Conservation (phyloP, 2,113 vertebrate genomes). For the Lampris incognitus region DNA sequence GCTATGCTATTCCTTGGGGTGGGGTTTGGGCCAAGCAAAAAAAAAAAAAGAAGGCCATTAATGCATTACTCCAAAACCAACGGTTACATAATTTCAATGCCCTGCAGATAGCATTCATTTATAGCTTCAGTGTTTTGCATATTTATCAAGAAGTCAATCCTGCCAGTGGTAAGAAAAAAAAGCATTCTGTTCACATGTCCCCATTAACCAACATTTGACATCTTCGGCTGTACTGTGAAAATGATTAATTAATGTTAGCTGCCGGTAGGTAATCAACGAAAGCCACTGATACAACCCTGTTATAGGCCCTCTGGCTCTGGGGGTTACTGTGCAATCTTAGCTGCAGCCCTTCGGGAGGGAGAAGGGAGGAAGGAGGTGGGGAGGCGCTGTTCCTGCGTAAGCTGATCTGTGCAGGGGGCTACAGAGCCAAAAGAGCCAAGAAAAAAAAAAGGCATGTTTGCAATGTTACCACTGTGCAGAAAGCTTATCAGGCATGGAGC, state of each 20-base stretch:
- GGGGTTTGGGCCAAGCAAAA: conserved; percentile 1
- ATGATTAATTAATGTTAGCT: conserved; percentile 61
- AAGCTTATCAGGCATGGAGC: conserved; percentile 9
- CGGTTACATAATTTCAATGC: conserved; percentile 28
- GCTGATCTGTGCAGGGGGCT: conserved; percentile 62
- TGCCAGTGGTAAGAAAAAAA: conserved; percentile 47
- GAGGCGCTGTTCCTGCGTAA: conserved; percentile 24
- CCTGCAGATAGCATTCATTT: conserved; percentile 35
- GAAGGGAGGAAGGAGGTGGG: conserved; percentile 18
- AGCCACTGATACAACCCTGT: conserved; percentile 1
- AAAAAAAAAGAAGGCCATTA: conserved; percentile 4
- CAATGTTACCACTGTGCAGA: conserved; percentile 49
- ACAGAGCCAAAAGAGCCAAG: conserved; percentile 42
- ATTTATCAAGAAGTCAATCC: conserved; percentile 46
- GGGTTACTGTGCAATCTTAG: conserved; percentile 45
- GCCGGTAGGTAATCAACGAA: conserved; percentile 52
- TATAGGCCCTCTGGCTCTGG: conserved; percentile 39
- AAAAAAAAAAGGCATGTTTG: conserved; percentile 58
- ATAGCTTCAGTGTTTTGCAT: conserved; percentile 61
- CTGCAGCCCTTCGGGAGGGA: conserved; percentile 43
- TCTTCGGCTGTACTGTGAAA: background rate
- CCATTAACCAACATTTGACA: conserved; percentile 9
- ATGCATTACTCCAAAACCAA: conserved; percentile 21
- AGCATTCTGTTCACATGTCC: conserved; percentile 14
- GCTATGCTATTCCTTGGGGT: conserved; percentile 9